A percentile compares a stretch with the other conserved stretches of the same genome.
phyloP scores from a whole-genome alignment of 2,888 invertebrate genomes.

The Thymelicus sylvestris region DNA sequence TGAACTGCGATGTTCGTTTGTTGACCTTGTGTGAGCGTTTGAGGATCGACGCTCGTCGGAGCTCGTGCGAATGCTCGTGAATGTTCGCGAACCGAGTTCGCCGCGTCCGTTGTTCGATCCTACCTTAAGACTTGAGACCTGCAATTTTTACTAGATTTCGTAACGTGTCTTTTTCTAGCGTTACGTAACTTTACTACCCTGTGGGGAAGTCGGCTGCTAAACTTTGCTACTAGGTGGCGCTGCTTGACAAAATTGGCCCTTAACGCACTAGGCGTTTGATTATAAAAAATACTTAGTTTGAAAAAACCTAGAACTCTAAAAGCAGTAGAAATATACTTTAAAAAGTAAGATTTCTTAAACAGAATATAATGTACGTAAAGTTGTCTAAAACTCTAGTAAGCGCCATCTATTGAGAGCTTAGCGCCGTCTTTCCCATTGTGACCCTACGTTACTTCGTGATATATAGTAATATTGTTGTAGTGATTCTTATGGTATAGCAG shows the following conservation, averaged over 20 bases:
- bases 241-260: no score
- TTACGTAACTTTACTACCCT: conserved; percentile 3
- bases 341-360: no score
- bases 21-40: conserved; percentile 11
- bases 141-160: conserved; percentile 19
- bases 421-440: no score
- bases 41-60: conserved; percentile 7
- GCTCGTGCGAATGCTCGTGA: not conserved
- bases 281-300: no score
- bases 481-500: not conserved
- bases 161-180: conserved; percentile 26
- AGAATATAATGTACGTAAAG: no score
- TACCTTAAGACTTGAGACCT: conserved; percentile 10
- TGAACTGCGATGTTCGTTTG: conserved; percentile 22
- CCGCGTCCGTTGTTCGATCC: conserved; percentile 8
- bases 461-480: conserved; percentile 26
- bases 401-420: no score
- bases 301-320: no score
- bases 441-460: conserved; percentile 26
- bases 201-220: no score
- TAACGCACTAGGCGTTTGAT: no score
- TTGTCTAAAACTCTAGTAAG: no score
- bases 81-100: conserved; percentile 5
- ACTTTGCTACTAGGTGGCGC: no score
- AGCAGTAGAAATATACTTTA: no score